Percentiles rank a stretch among this genome's conserved stretches.
These are phyloP conservation scores for Procambarus clarkii DNA, from an alignment of 1,140 invertebrate genomes.

Conservation along the genomic window DNA sequence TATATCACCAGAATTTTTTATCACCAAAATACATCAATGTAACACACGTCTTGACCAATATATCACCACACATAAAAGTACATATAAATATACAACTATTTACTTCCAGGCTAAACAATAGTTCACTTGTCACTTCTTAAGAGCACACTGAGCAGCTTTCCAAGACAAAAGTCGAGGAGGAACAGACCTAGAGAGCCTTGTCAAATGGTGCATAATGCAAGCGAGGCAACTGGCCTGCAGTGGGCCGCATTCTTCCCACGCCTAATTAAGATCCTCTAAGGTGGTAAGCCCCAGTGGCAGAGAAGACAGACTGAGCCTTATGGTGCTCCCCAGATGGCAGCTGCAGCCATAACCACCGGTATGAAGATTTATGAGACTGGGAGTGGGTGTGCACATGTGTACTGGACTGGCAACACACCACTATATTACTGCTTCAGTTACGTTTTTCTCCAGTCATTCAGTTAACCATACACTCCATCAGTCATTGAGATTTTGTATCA, in stretches of 20 bases:
- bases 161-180: neutral
- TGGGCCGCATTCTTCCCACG: neutral
- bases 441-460: neutral
- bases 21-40: no score
- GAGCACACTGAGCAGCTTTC: neutral
- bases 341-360: neutral
- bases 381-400: neutral
- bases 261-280: neutral
- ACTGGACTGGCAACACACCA: neutral
- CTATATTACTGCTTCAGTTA: neutral
- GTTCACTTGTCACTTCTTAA: neutral
- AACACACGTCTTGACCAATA: no score
- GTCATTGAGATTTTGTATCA: no score
- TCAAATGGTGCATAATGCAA: neutral
- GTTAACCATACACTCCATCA: neutral
- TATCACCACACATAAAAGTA: neutral
- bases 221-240: neutral
- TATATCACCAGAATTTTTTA: no score
- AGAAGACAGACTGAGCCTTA: constrained; percentile 8
- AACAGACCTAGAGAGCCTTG: neutral
- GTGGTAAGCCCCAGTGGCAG: neutral
- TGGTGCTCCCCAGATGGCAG: neutral
- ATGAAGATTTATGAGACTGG: neutral
- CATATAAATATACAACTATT: neutral
- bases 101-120: neutral